Conservation (phyloP, 2,797 vertebrate genomes). For the Oreochromis mossambicus region DNA sequence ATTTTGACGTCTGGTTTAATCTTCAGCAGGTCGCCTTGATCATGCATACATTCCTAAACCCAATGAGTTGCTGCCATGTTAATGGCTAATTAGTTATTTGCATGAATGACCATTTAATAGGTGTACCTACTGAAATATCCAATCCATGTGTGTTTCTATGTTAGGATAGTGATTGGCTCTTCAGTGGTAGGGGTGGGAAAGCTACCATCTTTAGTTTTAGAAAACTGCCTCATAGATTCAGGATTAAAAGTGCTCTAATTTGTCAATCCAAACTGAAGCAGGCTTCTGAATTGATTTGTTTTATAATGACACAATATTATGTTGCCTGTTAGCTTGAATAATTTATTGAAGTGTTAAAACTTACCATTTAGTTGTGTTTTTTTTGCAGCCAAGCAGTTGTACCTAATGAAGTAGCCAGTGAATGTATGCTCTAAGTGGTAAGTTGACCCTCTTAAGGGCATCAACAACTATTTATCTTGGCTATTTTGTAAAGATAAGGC, state of each 20-base stretch:
- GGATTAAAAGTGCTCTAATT: not conserved
- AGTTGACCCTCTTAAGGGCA: not conserved
- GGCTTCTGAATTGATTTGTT: not conserved
- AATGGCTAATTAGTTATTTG: not conserved
- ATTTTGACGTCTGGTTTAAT: not conserved
- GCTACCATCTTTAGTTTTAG: not conserved
- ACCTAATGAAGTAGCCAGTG: not conserved
- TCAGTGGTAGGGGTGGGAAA: not conserved
- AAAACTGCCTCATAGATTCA: not conserved
- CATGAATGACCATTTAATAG: not conserved
- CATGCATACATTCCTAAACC: not conserved
- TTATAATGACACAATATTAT: not conserved
- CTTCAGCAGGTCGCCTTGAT: not conserved
- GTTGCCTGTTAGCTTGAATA: not conserved
- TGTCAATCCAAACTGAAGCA: not conserved
- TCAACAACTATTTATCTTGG: not conserved
- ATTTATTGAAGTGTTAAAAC: not conserved
- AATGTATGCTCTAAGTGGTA: not conserved
- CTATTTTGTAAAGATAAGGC: conserved; percentile 13
- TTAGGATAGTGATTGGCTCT: not conserved
- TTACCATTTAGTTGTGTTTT: not conserved
- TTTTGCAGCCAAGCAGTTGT: not conserved
- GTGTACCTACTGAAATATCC: not conserved
- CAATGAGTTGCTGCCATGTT: not conserved
- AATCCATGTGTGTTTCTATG: not conserved